phyloP scores from a whole-genome alignment of 2,113 vertebrate species.

The Talpa occidentalis region DNA sequence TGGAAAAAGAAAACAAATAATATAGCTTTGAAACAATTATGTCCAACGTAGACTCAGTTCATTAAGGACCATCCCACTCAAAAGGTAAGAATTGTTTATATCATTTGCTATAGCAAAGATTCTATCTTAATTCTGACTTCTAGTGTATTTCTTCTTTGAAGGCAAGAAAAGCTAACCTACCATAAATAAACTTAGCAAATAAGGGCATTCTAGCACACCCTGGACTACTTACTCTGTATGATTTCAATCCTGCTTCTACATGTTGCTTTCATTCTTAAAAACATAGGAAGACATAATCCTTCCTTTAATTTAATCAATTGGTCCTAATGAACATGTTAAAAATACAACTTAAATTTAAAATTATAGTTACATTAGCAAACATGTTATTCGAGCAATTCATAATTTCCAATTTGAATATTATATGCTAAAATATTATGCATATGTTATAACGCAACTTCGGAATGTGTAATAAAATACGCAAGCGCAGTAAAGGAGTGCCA shows the following conservation, averaged over 20 bases:
- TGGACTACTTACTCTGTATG: background rate
- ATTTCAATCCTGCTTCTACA: background rate
- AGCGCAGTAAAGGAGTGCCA: background rate
- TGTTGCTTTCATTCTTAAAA: background rate
- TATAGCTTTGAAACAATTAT: background rate
- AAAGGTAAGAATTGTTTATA: background rate
- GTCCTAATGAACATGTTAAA: background rate
- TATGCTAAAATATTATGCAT: background rate
- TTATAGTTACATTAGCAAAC: background rate
- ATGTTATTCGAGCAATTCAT: constrained; percentile 3
- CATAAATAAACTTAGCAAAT: constrained; percentile 16
- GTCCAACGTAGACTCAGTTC: background rate
- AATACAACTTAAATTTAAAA: constrained; percentile 1
- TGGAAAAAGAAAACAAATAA: background rate
- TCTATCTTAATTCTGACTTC: background rate
- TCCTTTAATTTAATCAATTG: background rate
- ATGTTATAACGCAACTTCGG: background rate
- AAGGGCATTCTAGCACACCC: background rate
- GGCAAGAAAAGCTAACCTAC: background rate
- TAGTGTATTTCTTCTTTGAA: background rate
- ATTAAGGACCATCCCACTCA: background rate
- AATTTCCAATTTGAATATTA: background rate
- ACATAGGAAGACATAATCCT: background rate
- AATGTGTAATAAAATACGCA: background rate
- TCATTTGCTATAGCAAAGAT: background rate